Percentiles rank a stretch among this genome's conserved stretches.
Conservation (phyloP, 1,140 invertebrate species). For the Papilio dardanus region DNA sequence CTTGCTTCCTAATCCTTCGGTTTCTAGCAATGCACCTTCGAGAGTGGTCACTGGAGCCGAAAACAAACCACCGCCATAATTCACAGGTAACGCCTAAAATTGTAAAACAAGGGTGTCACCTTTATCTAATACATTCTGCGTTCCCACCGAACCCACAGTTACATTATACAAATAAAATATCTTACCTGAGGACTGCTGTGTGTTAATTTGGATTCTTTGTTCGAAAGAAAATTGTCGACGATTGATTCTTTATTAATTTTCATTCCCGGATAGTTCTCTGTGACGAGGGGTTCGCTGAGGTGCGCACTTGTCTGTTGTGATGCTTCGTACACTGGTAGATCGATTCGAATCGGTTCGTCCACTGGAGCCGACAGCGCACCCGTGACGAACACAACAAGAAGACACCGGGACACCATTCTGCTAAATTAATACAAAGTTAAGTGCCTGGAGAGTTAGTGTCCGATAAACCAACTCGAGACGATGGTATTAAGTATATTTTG, state of each 20-base stretch:
- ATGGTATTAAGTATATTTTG: no score
- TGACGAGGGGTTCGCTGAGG: slow-evolving; percentile 46
- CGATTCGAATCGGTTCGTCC: slow-evolving; percentile 66
- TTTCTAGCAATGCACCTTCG: slow-evolving; percentile 62
- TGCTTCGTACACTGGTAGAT: slow-evolving; percentile 71
- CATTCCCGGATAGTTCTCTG: slow-evolving; percentile 56
- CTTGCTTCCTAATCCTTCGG: slow-evolving; percentile 68
- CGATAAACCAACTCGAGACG: no score
- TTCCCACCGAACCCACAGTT: no score
- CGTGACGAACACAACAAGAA: slow-evolving; percentile 42
- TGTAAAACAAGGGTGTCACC: slow-evolving; percentile 28
- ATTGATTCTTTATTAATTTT: slow-evolving; percentile 28
- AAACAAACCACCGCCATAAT: slow-evolving; percentile 52
- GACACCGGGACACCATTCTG: slow-evolving; percentile 55
- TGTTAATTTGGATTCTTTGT: slow-evolving; percentile 39
- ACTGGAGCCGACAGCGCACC: slow-evolving; percentile 48
- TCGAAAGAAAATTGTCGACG: slow-evolving; percentile 2
- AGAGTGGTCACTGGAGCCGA: slow-evolving; percentile 52
- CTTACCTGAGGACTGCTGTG: slow-evolving; percentile 34
- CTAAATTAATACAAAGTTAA: slow-evolving; percentile 37
- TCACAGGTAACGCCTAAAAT: slow-evolving; percentile 50
- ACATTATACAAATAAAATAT: background rate
- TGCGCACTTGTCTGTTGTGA: slow-evolving; percentile 47
- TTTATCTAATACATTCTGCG: no score
- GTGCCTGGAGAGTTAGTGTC: no score